These are phyloP conservation scores for Cacoxenus indagator DNA, from an alignment of 2,888 invertebrate genomes.

Conservation along the genomic window DNA sequence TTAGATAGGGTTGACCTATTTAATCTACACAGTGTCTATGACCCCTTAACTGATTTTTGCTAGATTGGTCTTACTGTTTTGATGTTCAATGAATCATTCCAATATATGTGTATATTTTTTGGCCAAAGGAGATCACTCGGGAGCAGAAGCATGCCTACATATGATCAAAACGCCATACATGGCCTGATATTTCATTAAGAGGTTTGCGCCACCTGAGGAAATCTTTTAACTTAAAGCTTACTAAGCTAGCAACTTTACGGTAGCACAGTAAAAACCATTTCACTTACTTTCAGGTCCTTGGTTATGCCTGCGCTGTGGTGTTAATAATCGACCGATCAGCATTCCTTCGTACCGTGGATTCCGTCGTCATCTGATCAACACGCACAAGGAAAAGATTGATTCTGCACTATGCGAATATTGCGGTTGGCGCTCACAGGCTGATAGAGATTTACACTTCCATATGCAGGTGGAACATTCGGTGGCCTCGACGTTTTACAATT, in stretches of 20 bases:
- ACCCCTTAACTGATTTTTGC: no score
- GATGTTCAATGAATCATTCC: no score
- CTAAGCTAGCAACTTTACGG: not conserved
- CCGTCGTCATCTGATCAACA: conserved; percentile 84
- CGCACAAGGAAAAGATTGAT: conserved; percentile 84
- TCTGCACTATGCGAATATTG: conserved; percentile 86
- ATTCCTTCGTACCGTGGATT: conserved; percentile 85
- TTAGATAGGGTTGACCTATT: no score
- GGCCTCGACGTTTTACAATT: conserved; percentile 79
- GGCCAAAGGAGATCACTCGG: no score
- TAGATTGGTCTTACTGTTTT: no score
- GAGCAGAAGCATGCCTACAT: no score
- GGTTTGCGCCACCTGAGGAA: not conserved
- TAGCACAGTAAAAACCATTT: no score
- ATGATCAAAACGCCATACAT: no score
- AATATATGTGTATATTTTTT: no score
- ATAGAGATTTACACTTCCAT: conserved; percentile 83
- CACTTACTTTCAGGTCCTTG: conserved; percentile 75
- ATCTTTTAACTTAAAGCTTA: not conserved
- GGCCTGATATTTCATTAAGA: no score
- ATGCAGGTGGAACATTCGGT: conserved; percentile 85
- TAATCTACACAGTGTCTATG: no score
- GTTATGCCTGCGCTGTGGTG: conserved; percentile 84
- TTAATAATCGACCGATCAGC: conserved; percentile 77
- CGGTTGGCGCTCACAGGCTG: conserved; percentile 81